Evolutionary conservation across 1,140 invertebrate species (phyloP).

Genomic region (Drosophila ironensis): DNA sequence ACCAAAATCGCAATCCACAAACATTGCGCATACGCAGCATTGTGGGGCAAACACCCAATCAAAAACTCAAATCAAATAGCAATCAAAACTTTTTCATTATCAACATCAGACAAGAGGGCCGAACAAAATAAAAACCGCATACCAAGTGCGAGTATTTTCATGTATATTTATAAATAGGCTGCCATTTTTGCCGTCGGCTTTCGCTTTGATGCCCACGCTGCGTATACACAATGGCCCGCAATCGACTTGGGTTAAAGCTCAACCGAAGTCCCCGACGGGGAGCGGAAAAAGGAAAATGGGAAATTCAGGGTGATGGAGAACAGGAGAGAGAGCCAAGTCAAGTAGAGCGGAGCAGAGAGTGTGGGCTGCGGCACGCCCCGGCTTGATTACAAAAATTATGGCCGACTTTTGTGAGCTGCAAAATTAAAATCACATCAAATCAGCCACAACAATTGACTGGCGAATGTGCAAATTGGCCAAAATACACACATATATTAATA

Average conservation of each 20-base stretch:
- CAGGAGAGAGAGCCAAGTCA: no score
- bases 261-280: conserved; percentile 9
- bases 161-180: conserved; percentile 70
- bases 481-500: conserved; percentile 1
- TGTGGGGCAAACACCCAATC: conserved; percentile 34
- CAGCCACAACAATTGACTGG: conserved; percentile 53
- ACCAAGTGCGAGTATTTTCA: conserved; percentile 45
- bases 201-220: conserved; percentile 62
- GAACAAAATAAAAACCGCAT: conserved; percentile 55
- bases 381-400: conserved; percentile 38
- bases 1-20: conserved; percentile 18
- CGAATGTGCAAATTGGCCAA: conserved; percentile 44
- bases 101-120: conserved; percentile 48
- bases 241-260: conserved; percentile 38
- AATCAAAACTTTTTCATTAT: conserved; percentile 78
- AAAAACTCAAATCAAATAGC: conserved; percentile 76
- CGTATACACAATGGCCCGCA: conserved; percentile 56
- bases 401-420: conserved; percentile 20
- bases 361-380: conserved; percentile 34
- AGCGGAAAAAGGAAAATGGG: neutral
- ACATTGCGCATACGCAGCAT: conserved; percentile 62
- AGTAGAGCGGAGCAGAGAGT: neutral
- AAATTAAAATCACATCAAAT: conserved; percentile 56
- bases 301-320: neutral
- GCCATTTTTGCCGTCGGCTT: conserved; percentile 54